Percentiles rank a stretch among this genome's conserved stretches.
phyloP scores from a whole-genome alignment of 2,113 vertebrate species.

The Brevimyrus niger region DNA sequence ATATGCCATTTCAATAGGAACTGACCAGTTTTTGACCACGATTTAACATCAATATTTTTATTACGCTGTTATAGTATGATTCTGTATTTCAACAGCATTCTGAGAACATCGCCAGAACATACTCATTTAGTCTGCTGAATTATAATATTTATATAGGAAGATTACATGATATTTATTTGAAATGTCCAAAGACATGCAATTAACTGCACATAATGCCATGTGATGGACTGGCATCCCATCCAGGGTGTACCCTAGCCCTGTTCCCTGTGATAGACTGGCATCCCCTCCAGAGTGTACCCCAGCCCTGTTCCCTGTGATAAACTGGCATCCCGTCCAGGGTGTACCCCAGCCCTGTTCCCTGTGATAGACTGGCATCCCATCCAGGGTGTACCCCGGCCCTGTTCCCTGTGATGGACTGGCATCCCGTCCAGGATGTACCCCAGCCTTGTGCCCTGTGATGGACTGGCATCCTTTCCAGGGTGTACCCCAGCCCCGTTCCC shows the following conservation, averaged over 20 bases:
- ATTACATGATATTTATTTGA: background rate
- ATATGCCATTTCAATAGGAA: background rate
- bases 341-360: background rate
- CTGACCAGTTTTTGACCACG: background rate
- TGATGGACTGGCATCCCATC: background rate
- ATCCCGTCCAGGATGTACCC: too few species aligned
- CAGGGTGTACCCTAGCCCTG: background rate
- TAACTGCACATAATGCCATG: too few species aligned
- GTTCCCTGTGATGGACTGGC: too few species aligned
- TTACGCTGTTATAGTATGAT: background rate
- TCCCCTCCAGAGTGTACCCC: background rate
- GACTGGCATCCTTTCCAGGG: too few species aligned
- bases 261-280: background rate
- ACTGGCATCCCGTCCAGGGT: background rate
- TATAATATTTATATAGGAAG: background rate
- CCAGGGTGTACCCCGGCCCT: too few species aligned
- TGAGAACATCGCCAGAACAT: background rate
- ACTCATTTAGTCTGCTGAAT: background rate
- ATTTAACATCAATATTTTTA: background rate
- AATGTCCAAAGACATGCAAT: too few species aligned
- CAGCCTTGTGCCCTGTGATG: too few species aligned
- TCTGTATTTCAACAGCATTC: background rate
- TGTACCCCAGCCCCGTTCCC: too few species aligned
- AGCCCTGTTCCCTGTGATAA: background rate
- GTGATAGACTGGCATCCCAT: too few species aligned